phyloP scores from a whole-genome alignment of 92 coral and sea anemone genomes.

The Umimayanthus kanabou region DNA sequence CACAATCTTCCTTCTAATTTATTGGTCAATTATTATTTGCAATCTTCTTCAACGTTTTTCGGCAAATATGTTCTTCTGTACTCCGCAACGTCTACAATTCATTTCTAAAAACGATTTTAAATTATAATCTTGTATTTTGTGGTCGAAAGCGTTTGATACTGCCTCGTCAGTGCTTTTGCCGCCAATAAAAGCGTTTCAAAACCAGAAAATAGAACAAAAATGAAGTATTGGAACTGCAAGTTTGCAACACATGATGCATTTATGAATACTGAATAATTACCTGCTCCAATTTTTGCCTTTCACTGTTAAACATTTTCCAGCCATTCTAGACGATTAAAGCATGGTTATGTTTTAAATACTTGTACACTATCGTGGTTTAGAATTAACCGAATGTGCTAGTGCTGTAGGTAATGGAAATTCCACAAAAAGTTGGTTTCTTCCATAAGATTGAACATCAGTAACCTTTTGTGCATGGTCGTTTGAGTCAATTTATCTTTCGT shows the following conservation, averaged over 20 bases:
- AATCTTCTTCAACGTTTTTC: conserved; percentile 16
- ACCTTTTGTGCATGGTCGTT: too few relatives aligned
- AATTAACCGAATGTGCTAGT: neutral
- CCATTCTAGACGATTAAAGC: neutral
- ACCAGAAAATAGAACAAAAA: neutral
- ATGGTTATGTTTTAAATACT: neutral
- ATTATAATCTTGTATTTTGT: conserved; percentile 7
- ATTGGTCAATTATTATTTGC: conserved; percentile 35
- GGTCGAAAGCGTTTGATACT: conserved; percentile 10
- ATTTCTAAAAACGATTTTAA: conserved; percentile 21
- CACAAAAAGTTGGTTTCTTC: too few relatives aligned
- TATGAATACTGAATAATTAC: too few relatives aligned
- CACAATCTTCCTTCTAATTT: conserved; percentile 34
- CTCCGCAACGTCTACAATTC: conserved; percentile 18
- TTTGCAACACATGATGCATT: neutral
- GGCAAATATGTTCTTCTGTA: conserved; percentile 3
- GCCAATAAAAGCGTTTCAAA: neutral
- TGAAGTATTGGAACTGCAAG: neutral
- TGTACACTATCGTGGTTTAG: neutral
- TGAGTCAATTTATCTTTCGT: too few relatives aligned
- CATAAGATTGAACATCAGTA: too few relatives aligned
- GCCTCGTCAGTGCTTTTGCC: neutral
- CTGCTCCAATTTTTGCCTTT: neutral
- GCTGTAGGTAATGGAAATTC: neutral
- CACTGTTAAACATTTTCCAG: neutral